phyloP scores from a whole-genome alignment of 2,888 invertebrate species.

The Chrysolina americana region DNA sequence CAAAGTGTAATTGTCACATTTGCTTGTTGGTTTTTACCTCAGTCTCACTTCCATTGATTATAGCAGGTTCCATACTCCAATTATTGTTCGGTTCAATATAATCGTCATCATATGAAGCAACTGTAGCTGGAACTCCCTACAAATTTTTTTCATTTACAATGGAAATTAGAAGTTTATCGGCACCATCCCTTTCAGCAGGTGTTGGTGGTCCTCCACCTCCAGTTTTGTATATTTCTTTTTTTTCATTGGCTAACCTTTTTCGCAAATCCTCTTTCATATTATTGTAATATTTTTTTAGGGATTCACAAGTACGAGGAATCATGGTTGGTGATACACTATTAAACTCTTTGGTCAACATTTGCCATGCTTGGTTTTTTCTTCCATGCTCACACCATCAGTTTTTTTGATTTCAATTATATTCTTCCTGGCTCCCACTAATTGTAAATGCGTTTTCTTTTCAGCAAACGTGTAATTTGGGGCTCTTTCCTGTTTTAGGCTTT shows the following conservation, averaged over 20 bases:
- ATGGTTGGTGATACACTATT: conserved; percentile 16
- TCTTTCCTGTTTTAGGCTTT: conserved; percentile 19
- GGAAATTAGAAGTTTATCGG: conserved; percentile 5
- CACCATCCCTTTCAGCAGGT: conserved; percentile 18
- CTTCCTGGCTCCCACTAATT: conserved; percentile 4
- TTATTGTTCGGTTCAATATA: conserved; percentile 15
- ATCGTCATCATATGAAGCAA: conserved; percentile 17
- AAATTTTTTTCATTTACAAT: conserved; percentile 23
- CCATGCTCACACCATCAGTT: conserved; percentile 7
- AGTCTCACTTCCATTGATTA: conserved; percentile 10
- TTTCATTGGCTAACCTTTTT: background rate
- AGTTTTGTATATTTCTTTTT: background rate
- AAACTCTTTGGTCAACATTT: conserved; percentile 19
- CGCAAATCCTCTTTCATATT: background rate
- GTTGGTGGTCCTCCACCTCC: conserved; percentile 10
- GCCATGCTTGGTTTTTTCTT: conserved; percentile 19
- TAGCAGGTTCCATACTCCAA: conserved; percentile 15
- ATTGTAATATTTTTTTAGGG: conserved; percentile 8
- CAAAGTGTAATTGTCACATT: background rate
- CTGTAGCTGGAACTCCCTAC: conserved; percentile 16
- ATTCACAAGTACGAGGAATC: conserved; percentile 26
- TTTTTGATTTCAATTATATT: background rate
- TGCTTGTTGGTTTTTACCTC: conserved; percentile 1
- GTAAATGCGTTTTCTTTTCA: conserved; percentile 7
- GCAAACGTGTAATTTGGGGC: conserved; percentile 20